These are phyloP conservation scores for Metacarcinus magister DNA, from an alignment of 2,888 invertebrate species.

Conservation along the genomic window DNA sequence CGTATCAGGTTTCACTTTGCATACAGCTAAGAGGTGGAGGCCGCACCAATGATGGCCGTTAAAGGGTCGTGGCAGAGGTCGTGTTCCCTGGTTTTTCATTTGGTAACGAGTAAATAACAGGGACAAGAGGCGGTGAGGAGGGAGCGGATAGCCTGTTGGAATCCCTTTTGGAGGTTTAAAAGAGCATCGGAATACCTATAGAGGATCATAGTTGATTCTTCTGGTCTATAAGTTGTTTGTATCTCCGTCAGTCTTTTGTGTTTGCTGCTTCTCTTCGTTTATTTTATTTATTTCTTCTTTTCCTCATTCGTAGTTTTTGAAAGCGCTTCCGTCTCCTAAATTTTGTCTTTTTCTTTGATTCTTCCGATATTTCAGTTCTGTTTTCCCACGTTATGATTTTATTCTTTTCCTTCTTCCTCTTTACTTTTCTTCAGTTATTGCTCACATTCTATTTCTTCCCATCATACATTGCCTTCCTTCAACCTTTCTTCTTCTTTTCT, in stretches of 20 bases:
- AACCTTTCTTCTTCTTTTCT: neutral
- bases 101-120: neutral
- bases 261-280: neutral
- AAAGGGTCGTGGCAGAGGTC: neutral
- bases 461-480: neutral
- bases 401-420: neutral
- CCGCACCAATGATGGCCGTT: neutral
- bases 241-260: neutral
- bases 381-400: neutral
- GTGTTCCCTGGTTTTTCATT: neutral
- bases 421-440: neutral
- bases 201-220: neutral
- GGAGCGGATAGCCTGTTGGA: neutral
- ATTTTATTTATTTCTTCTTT: neutral
- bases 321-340: too few relatives aligned
- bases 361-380: neutral
- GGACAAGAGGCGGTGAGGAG: neutral
- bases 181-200: neutral
- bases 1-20: conserved; percentile 59
- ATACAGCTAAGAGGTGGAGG: neutral
- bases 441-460: neutral
- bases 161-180: neutral
- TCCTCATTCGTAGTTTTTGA: neutral
- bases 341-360: neutral
- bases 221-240: neutral